phyloP scores from a whole-genome alignment of 2,797 vertebrate species.

The Notamacropus eugenii region DNA sequence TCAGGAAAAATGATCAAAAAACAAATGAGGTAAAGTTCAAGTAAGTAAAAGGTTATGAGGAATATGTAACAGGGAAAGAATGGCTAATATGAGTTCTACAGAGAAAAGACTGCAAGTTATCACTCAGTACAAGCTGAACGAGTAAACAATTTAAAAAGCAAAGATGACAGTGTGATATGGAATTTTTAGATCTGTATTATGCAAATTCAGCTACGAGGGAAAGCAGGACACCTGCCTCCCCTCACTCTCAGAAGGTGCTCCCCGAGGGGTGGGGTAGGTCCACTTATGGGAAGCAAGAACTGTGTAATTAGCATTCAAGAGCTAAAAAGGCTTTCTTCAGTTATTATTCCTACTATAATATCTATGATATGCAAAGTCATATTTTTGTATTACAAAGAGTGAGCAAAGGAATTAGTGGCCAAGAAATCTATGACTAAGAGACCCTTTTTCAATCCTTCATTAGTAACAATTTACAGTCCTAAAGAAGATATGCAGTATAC shows the following conservation, averaged over 20 bases:
- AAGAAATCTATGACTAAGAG: neutral
- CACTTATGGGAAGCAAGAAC: neutral
- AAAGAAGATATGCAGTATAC: neutral
- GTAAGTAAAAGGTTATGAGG: neutral
- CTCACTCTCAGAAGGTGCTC: no score
- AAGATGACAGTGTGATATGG: neutral
- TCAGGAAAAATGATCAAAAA: slow-evolving; percentile 22
- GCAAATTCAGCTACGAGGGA: neutral
- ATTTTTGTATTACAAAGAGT: neutral
- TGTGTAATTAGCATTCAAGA: neutral
- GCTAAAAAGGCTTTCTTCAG: neutral
- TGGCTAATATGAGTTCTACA: neutral
- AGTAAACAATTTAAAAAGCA: neutral
- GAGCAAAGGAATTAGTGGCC: neutral
- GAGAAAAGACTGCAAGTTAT: neutral
- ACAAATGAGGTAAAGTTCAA: neutral
- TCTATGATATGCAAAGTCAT: neutral
- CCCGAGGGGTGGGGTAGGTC: neutral
- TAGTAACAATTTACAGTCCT: neutral
- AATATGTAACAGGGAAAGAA: neutral
- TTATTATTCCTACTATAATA: neutral
- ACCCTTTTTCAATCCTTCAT: neutral
- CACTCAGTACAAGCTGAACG: neutral
- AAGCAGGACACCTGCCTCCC: no score
- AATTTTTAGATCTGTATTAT: neutral